Percentiles rank a stretch among this genome's conserved stretches.
Evolutionary conservation across 2,797 vertebrate genomes (phyloP).

Genomic region (Phylloscopus collybita): DNA sequence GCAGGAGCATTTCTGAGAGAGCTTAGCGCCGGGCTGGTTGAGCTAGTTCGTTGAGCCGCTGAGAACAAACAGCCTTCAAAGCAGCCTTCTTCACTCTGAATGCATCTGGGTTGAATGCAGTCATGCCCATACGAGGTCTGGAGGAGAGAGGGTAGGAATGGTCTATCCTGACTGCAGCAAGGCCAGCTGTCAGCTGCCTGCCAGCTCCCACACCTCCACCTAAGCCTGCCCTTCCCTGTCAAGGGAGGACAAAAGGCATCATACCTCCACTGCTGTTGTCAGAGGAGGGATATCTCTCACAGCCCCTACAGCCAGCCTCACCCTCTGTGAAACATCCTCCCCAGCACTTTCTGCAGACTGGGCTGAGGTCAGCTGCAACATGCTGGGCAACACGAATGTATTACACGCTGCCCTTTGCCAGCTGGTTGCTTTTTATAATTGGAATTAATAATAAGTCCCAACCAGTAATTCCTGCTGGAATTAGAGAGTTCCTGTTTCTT

Average conservation of each 20-base stretch:
- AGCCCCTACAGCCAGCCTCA: not conserved
- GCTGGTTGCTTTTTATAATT: not conserved
- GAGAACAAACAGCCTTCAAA: slow-evolving; percentile 67
- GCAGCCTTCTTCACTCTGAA: slow-evolving; percentile 73
- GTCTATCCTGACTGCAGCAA: not conserved
- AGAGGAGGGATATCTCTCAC: not conserved
- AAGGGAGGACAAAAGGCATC: not conserved
- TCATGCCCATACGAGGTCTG: slow-evolving; percentile 25
- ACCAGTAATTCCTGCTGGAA: not conserved
- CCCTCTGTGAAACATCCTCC: not conserved
- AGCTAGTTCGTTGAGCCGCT: slow-evolving; percentile 59
- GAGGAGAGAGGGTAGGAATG: not conserved
- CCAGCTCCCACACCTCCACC: not conserved
- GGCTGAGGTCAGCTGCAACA: not conserved
- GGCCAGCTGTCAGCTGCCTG: not conserved
- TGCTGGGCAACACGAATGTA: not conserved
- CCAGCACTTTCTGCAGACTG: not conserved
- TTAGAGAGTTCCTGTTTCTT: not conserved
- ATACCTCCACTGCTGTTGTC: not conserved
- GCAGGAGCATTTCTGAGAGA: not conserved
- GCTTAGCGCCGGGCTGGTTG: slow-evolving; percentile 42
- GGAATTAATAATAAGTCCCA: not conserved
- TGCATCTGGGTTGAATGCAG: slow-evolving; percentile 21
- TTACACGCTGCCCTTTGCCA: not conserved
- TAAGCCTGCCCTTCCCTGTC: not conserved